These are phyloP conservation scores for Gallinago media DNA, from an alignment of 2,113 vertebrate genomes.

Conservation along the genomic window DNA sequence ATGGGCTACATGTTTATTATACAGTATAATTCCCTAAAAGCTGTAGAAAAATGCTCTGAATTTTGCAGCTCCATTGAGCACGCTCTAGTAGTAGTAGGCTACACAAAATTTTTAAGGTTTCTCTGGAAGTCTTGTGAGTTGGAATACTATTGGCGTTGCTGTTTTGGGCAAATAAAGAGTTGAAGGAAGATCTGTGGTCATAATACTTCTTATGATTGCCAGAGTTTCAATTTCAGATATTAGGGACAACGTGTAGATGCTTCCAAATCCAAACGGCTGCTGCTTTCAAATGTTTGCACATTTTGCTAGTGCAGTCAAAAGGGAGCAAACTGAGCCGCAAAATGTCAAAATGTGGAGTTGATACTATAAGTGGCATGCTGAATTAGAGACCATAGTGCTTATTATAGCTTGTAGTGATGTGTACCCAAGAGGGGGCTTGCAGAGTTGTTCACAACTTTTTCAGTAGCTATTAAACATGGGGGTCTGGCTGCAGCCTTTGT, in stretches of 20 bases:
- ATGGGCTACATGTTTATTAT: background rate
- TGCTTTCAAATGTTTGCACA: background rate
- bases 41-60: background rate
- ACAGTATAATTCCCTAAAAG: background rate
- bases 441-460: background rate
- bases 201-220: background rate
- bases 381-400: background rate
- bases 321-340: background rate
- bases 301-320: background rate
- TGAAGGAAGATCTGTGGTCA: background rate
- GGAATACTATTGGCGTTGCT: rapidly evolving
- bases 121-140: background rate
- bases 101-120: background rate
- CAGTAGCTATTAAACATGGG: background rate
- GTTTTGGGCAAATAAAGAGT: background rate
- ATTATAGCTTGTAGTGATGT: background rate
- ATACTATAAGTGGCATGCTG: background rate
- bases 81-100: background rate
- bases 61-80: background rate
- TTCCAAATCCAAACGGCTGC: background rate
- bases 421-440: background rate
- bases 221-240: background rate
- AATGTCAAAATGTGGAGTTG: background rate
- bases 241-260: rapidly evolving
- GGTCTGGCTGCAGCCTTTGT: background rate